These are phyloP conservation scores for Bembecia ichneumoniformis DNA, from an alignment of 2,888 invertebrate genomes.

Conservation along the genomic window DNA sequence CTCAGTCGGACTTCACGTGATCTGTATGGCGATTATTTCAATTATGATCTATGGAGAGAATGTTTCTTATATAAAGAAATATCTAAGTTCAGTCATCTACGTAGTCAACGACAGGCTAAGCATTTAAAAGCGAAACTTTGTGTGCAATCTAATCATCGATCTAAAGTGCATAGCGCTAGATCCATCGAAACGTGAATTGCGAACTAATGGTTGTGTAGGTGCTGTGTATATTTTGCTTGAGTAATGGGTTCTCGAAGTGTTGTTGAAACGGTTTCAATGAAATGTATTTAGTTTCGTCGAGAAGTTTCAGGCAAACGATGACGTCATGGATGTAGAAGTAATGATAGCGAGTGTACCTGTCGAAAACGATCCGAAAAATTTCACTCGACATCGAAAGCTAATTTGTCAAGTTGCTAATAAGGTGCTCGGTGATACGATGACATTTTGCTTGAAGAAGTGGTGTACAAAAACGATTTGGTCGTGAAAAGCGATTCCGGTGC, in stretches of 20 bases:
- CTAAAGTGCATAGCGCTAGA: slow-evolving; percentile 53
- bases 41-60: too few species aligned
- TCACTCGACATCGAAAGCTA: slow-evolving; percentile 27
- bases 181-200: slow-evolving; percentile 34
- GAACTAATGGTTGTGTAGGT: slow-evolving; percentile 59
- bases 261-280: slow-evolving; percentile 40
- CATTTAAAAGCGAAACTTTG: slow-evolving; percentile 23
- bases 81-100: neutral
- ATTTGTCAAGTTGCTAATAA: slow-evolving; percentile 27
- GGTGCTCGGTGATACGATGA: slow-evolving; percentile 38
- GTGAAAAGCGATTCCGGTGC: slow-evolving; percentile 58
- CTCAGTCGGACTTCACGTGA: too few species aligned
- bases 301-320: neutral
- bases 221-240: slow-evolving; percentile 56
- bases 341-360: slow-evolving; percentile 13
- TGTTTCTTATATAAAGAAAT: too few species aligned
- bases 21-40: too few species aligned
- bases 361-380: slow-evolving; percentile 12
- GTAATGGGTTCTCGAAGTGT: slow-evolving; percentile 52
- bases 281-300: slow-evolving; percentile 3
- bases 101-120: neutral
- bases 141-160: slow-evolving; percentile 42
- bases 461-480: slow-evolving; percentile 49
- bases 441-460: slow-evolving; percentile 30
- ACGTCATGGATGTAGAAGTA: neutral